Evolutionary conservation across 2,797 vertebrate genomes (phyloP), one percentile per base, ranked within the genome.

Genomic region (Pempheris klunzingeri): DNA sequence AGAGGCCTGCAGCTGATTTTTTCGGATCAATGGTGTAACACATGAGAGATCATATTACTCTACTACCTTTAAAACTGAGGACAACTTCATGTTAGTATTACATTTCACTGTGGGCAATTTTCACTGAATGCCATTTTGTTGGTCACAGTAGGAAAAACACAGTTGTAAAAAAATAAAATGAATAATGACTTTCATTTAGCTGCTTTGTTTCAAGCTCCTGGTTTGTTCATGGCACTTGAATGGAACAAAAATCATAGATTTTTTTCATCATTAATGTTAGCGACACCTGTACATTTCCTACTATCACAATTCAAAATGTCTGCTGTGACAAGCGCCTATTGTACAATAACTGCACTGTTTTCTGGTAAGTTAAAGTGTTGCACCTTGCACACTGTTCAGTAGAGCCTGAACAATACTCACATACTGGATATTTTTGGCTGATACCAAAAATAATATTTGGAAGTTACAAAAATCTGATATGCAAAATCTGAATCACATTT

Each of bases 1-100:
- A 64, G 47, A 81, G 11, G 46, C 61, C 73, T 41, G 46, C 32
- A 32, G 80, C 71, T 49, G 73, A 80, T 44, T 71, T 67, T 46
- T 18, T 77, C 70, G 59, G 58, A 89, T 86, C 85, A 86, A 84
- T 85, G 47, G 39, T 41, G 59, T 28, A 73, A 76, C 69, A 70
- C 57, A 36, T 30, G 24, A 67, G 14, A 34, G n/a, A 57, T 58
- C 54, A 43, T 74, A 53, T 38, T 67, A 12, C 14, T 50, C 54
- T 54, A 36, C 36, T 18, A 50, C 46, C 64, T 72, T n/a, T n/a
- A 74, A 22, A 75, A 55, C n/a, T 30, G 18, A 54, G 22, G 3
- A 57, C 60, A 61, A n/a, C 18, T 34, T 43, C 3, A 14, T 59
- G 20, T 61, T 78, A 13, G 26, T 3, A 10, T 58, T 24, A 43